Percentiles rank a stretch among this genome's conserved stretches.
Conservation (phyloP, 2,888 invertebrate species). For the Boloria euphrosyne region DNA sequence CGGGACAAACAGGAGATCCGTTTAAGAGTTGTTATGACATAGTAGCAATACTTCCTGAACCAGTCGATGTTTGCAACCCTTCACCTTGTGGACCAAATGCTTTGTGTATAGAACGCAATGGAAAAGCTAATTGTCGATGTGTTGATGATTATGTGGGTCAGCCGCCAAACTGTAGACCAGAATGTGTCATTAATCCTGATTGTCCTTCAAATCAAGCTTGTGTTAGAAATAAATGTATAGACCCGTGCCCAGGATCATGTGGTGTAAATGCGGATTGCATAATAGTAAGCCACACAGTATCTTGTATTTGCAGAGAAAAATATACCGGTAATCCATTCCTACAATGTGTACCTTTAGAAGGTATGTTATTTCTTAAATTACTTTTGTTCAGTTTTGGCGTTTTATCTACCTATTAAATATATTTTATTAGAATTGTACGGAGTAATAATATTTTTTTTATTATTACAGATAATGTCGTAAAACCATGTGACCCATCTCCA, state of each 20-base stretch:
- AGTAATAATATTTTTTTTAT: too few relatives aligned
- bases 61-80: constrained; percentile 85
- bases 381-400: too few relatives aligned
- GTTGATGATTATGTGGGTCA: constrained; percentile 88
- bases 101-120: constrained; percentile 85
- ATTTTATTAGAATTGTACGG: neutral
- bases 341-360: constrained; percentile 85
- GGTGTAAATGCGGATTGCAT: constrained; percentile 90
- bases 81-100: constrained; percentile 93
- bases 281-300: constrained; percentile 90
- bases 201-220: constrained; percentile 90
- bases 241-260: constrained; percentile 92
- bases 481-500: constrained; percentile 93
- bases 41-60: constrained; percentile 58
- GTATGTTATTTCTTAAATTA: constrained; percentile 50
- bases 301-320: constrained; percentile 89
- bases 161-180: constrained; percentile 91
- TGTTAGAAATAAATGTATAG: constrained; percentile 89
- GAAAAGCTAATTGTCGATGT: constrained; percentile 88
- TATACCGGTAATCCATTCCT: constrained; percentile 92
- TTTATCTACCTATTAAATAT: too few relatives aligned
- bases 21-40: constrained; percentile 87
- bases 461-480: constrained; percentile 80
- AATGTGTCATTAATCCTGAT: constrained; percentile 91
- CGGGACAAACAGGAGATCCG: constrained; percentile 90